These are phyloP conservation scores for Chaenogobius annularis DNA, from an alignment of 2,113 vertebrate genomes.

Conservation along the genomic window DNA sequence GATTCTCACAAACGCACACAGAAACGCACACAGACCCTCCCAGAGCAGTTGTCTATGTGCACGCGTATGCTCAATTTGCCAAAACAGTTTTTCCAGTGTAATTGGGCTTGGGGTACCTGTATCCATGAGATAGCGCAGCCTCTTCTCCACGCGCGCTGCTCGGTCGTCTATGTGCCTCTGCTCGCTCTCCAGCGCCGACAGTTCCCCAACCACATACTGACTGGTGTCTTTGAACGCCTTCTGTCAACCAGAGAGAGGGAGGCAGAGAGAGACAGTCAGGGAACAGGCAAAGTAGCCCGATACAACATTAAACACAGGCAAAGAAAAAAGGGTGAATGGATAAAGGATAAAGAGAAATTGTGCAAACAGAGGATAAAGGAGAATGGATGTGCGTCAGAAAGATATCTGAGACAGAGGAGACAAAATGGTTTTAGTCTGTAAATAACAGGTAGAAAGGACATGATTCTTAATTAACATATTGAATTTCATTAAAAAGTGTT, in stretches of 20 bases:
- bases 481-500: conserved; percentile 13
- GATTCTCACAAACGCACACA: conserved; percentile 51
- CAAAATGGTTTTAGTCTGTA: conserved; percentile 2
- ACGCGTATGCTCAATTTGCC: conserved; percentile 99
- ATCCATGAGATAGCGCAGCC: conserved; percentile 99
- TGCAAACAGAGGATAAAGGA: conserved; percentile 13
- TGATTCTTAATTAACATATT: background rate
- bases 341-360: conserved; percentile 26
- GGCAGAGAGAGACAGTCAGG: conserved; percentile 50
- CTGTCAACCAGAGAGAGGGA: conserved; percentile 84
- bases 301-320: conserved; percentile 50
- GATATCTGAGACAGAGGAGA: conserved; percentile 3
- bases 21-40: conserved; percentile 47
- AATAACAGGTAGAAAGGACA: conserved; percentile 8
- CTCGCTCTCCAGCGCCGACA: conserved; percentile 99
- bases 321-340: conserved; percentile 18
- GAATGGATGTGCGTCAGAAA: conserved; percentile 6
- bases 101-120: conserved; percentile 99
- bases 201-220: conserved; percentile 99
- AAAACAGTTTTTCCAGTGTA: conserved; percentile 99
- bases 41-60: conserved; percentile 73
- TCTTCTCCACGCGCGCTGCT: conserved; percentile 99
- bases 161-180: conserved; percentile 99
- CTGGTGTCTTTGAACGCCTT: conserved; percentile 99
- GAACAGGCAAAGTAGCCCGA: conserved; percentile 55